Percentiles rank a stretch among this genome's conserved stretches.
Evolutionary conservation across 2,888 invertebrate genomes (phyloP).

Genomic region (Cremastobaeus sp.): DNA sequence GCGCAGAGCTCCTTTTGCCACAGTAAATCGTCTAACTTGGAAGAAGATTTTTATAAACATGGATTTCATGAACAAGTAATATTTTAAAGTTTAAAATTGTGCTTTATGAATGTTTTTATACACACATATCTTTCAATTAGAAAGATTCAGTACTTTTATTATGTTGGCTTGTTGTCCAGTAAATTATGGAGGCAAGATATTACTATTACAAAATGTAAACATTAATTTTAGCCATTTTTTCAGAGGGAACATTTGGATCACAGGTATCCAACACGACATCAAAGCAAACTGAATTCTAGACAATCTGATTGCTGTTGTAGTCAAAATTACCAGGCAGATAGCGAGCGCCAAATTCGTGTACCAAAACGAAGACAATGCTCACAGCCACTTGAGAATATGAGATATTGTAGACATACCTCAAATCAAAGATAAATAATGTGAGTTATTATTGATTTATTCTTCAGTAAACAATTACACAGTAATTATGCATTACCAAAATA

Average conservation of each 20-base stretch:
- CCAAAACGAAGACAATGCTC: conserved; percentile 37
- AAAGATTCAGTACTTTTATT: neutral
- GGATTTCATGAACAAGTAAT: neutral
- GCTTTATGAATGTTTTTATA: neutral
- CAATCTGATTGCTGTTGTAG: conserved; percentile 16
- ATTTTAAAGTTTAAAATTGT: neutral
- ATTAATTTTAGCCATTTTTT: conserved; percentile 9
- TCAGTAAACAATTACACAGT: too few species aligned
- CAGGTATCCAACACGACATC: conserved; percentile 18
- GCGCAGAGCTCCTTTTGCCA: neutral
- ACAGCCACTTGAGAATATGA: conserved; percentile 21
- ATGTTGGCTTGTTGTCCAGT: neutral
- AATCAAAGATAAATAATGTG: conserved; percentile 29
- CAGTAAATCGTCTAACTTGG: neutral
- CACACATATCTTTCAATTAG: neutral
- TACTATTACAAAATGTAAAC: neutral
- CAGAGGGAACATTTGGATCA: conserved; percentile 20
- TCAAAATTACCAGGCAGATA: conserved; percentile 3
- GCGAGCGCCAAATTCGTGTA: conserved; percentile 19
- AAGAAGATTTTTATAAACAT: neutral
- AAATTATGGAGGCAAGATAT: neutral
- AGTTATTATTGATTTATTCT: too few species aligned
- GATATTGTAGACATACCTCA: conserved; percentile 24
- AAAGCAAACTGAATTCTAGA: conserved; percentile 22
- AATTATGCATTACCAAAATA: too few species aligned